Base-by-base conservation (phyloP, 2,113 vertebrate species). In the Progne subis region DNA sequence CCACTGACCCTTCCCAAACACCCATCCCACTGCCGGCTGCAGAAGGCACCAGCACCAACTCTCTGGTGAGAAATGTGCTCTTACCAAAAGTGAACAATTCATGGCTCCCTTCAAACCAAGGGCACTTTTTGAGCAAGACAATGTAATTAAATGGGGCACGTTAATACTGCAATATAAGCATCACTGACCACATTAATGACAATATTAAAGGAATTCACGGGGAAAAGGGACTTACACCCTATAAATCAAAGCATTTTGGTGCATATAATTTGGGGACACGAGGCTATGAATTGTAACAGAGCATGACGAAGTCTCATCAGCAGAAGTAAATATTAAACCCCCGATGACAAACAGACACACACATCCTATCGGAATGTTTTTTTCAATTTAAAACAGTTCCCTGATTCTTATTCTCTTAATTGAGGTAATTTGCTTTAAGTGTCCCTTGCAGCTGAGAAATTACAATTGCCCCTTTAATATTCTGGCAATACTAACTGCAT, bases 321-420 rank as follows among this genome's bases (percentile, higher is more conserved):
- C 97, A 97, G 96, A 97, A 98, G 98, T 98, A 98, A 98, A 98
- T 98, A 98, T 95, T 97, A 97, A 98, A 95, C 86, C 92, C 32
- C 65, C n/a, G 82, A 86, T 90, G 97, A 97, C 80, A 96, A 96
- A 94, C 94, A 96, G 94, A 86, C 24, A 60, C 71, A 50, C 76
- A 64, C 86, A 93, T 88, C 88, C 94, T 34, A 75, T 82, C 78
- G 39, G 79, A 83, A 71, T 61, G 75, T 81, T 90, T 96, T 92
- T 76, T 82, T 55, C 37, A 56, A 65, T 79, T 92, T 68, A 39
- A 74, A 88, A 90, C 63, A 64, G 57, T 41, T 91, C 83, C 86
- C 82, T 32, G 28, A 56, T 80, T 83, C 90, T 95, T 95, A 71
- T 87, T 96, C 82, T 95, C 88, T 94, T 96, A 90, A 96, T 86